Base-by-base conservation (phyloP, 2,888 invertebrate species). In the Campopleginae sp. region DNA sequence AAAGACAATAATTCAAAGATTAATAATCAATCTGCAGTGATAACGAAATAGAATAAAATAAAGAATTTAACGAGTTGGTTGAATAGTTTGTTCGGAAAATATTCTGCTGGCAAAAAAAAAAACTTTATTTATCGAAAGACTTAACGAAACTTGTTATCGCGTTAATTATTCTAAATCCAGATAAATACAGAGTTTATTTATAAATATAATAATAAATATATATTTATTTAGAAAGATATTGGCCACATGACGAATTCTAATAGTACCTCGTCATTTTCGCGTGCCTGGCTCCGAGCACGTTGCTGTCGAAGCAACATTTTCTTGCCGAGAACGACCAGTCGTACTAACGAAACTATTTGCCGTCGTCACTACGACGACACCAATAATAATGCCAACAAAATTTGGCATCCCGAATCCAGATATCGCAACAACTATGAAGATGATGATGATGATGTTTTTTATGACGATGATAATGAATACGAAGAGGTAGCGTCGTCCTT, bases 401-500 rank as follows among this genome's bases (percentile, higher is more conserved):
- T 48, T 12, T 85, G 81, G 85, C 74, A 78, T 12, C 48, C 38
- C 8, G 70, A 85, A 38, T 75, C 58, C 23, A 51, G 75, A 38
- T 75, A 58, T 63, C 54, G 19, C 10, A 48, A 66, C 58, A 72
- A 79, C 19, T 66, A 74, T 61, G 23, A 54, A 23, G 23, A 74
- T 38, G 42, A 77, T 42, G 85, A 86, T 76, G 85, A 87, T 74
- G 74, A 72, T 51, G 51, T 23, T 58, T 12, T 23, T 54, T 12
- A 72, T 14, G 54, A 58, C 27, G 51, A 72, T 23, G 54, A 71
- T 71, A 33, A 74, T 58, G 23, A 61, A 58, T 66, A 81, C 61
- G 87, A 93, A 89, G 89, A 90, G 89, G 89, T 89, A 94, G 94
- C 94, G 92, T 48, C 70, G 19, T 33, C 70, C 6, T 85, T 85